Evolutionary conservation across 2,113 vertebrate species (phyloP), one percentile per base, ranked within the genome.

Genomic region (Anoura caudifer): DNA sequence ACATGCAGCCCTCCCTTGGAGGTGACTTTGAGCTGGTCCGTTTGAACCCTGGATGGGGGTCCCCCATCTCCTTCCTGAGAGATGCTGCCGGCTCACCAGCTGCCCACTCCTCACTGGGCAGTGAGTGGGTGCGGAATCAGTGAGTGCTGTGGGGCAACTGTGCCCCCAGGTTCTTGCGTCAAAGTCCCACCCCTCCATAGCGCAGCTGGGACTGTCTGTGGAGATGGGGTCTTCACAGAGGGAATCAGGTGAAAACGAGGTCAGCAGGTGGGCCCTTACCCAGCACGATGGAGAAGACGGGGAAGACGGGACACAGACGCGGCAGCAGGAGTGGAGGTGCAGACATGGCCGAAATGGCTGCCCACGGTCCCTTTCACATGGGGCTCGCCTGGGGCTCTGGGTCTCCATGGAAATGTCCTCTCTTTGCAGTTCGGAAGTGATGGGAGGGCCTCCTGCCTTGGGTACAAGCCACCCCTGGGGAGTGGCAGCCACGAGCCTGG

Each of bases 91-190:
- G 16, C 13, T 79, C 24, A n/a, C 7, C 20, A 8, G 12, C 24
- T 2, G 0, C 43, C 31, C 3, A 1, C 4, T 47, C 17, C 45
- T 52, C 38, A 67, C 45, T 22, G 12, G 15, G 3, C n/a, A 36
- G 19, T 0, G 19, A 67, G 31, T 41, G 76, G 67, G 4, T 0
- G 7, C 38, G 56, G 20, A 33, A 36, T 4, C 22, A 5, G 41
- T 14, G 47, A 5, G 4, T 2, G 0, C 17, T 56, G 8, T 59
- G 15, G 7, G 9, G 3, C 6, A 3, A 16, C 36, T 16, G 16
- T 33, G 4, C 1, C 4, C 33, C 45, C 3, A 24, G 36, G n/a
- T 15, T 11, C 54, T 50, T 24, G 52, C 11, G 5, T 13, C 24
- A 1, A 63, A 26, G 3, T 56, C 12, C 41, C 54, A 14, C 3